A percentile compares a stretch with the other conserved stretches of the same genome.
phyloP scores from a whole-genome alignment of 2,113 vertebrate genomes.

The Solenodon paradoxus region DNA sequence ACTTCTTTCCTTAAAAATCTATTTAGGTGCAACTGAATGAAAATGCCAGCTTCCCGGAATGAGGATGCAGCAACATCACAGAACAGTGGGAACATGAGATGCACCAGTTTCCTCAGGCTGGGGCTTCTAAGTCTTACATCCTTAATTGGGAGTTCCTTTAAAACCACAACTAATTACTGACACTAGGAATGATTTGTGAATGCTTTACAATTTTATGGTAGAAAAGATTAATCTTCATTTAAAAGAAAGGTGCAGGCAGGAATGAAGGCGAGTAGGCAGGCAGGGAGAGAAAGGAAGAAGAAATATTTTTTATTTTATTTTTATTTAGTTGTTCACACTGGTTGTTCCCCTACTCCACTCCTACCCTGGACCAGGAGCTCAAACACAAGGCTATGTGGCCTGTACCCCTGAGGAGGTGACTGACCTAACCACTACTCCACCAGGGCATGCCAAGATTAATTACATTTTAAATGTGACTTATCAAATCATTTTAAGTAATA shows the following conservation, averaged over 20 bases:
- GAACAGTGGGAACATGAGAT: neutral
- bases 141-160: neutral
- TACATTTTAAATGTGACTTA: neutral
- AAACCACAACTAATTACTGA: neutral
- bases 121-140: neutral
- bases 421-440: no score
- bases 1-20: slow-evolving; percentile 28
- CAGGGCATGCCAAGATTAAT: no score
- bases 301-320: no score
- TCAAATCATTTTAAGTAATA: slow-evolving; percentile 29
- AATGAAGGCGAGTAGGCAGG: no score
- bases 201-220: neutral
- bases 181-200: neutral
- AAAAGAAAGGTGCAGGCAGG: no score
- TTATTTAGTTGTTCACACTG: no score
- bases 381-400: no score
- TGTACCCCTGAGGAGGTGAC: no score
- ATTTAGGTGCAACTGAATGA: neutral
- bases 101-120: neutral
- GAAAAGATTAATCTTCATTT: neutral
- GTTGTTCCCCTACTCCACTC: no score
- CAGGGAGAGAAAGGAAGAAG: no score
- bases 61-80: neutral
- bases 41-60: neutral
- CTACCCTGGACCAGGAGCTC: no score